A percentile compares a stretch with the other conserved stretches of the same genome.
Conservation (phyloP, 2,888 invertebrate species). For the Hypena proboscidalis region DNA sequence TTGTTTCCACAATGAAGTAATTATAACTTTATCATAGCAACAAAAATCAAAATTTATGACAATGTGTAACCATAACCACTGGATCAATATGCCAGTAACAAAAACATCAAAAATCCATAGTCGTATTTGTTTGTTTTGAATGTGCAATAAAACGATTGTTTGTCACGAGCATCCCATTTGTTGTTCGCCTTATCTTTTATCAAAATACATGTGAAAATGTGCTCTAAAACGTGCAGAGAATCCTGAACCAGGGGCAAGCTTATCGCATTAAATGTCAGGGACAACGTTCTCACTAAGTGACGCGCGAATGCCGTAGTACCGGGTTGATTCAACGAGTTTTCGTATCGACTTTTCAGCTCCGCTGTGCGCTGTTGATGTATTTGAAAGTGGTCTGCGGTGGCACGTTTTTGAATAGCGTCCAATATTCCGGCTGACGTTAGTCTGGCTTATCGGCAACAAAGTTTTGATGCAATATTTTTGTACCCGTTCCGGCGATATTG, state of each 20-base stretch:
- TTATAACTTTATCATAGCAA: too few species aligned
- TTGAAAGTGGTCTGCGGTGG: too few species aligned
- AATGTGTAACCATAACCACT: too few species aligned
- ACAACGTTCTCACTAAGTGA: conserved; percentile 36
- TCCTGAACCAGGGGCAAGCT: conserved; percentile 38
- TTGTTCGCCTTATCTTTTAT: conserved; percentile 40
- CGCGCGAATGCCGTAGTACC: conserved; percentile 13
- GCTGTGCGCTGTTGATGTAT: background rate
- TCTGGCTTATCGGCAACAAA: background rate
- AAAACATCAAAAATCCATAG: too few species aligned
- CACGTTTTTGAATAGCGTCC: background rate
- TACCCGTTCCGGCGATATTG: too few species aligned
- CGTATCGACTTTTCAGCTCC: conserved; percentile 5
- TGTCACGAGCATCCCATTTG: conserved; percentile 12
- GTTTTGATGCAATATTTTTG: background rate
- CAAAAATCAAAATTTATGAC: too few species aligned
- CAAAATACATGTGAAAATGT: conserved; percentile 49
- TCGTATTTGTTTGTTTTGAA: too few species aligned
- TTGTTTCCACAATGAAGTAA: too few species aligned
- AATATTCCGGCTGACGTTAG: background rate
- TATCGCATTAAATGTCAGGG: too few species aligned
- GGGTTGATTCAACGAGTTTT: conserved; percentile 9
- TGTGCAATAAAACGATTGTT: conserved; percentile 15
- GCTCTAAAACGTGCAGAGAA: conserved; percentile 45
- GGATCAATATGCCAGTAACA: too few species aligned